Percentiles rank a stretch among this genome's conserved stretches.
These are phyloP conservation scores for Trichosurus vulpecula DNA, from an alignment of 2,797 vertebrate species.

Conservation along the genomic window DNA sequence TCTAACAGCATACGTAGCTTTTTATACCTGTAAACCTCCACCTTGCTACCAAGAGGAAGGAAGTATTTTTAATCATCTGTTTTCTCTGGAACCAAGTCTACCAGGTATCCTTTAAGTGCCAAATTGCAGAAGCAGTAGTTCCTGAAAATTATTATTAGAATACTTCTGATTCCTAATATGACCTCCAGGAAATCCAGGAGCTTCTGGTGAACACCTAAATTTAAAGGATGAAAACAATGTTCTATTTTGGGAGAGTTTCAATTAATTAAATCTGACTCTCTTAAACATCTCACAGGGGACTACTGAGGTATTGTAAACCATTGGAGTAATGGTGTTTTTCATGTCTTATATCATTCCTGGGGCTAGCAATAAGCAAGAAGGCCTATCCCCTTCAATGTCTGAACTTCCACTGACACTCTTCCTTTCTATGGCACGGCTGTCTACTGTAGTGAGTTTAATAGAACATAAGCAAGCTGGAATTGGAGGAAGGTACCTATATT, in stretches of 20 bases:
- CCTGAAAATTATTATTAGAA: neutral
- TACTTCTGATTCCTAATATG: neutral
- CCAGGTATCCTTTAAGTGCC: neutral
- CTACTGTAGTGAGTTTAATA: neutral
- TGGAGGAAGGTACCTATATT: neutral
- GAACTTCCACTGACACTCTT: neutral
- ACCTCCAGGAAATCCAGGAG: neutral
- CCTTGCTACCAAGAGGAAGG: neutral
- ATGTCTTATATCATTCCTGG: neutral
- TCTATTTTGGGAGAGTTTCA: neutral
- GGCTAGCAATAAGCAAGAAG: neutral
- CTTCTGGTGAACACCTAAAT: neutral
- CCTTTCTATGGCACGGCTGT: neutral
- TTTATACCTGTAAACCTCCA: neutral
- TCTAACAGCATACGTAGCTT: neutral
- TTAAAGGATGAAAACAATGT: neutral
- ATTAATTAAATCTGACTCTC: neutral
- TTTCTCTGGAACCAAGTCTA: neutral
- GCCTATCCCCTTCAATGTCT: neutral
- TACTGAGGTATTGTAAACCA: neutral
- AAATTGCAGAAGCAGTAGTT: neutral
- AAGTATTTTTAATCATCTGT: neutral
- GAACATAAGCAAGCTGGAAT: neutral
- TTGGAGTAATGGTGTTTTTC: no score
- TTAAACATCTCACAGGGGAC: neutral